Conservation (phyloP, 2,113 vertebrate genomes). For the Piaya cayana region DNA sequence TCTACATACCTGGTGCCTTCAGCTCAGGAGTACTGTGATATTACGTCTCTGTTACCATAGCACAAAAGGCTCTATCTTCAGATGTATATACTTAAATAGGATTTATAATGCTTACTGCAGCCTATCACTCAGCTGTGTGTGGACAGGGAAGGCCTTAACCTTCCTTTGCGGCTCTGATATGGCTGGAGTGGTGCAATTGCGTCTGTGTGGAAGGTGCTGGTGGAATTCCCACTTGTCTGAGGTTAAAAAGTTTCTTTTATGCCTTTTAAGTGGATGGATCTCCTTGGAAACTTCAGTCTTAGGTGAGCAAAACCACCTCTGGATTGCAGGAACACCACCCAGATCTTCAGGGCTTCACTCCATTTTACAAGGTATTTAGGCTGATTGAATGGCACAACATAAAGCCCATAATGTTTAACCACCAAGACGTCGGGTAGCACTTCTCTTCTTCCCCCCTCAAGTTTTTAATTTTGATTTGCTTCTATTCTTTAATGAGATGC, state of each 20-base stretch:
- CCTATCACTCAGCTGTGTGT: background rate
- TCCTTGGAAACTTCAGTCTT: slow-evolving; percentile 12
- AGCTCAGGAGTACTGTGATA: background rate
- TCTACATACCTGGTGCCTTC: background rate
- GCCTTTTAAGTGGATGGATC: background rate
- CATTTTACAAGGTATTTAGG: slow-evolving; percentile 12
- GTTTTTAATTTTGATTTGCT: slow-evolving; percentile 69
- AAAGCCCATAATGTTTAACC: slow-evolving; percentile 30
- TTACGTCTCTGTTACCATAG: background rate
- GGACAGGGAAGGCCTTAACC: background rate
- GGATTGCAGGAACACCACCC: background rate
- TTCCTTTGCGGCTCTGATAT: background rate
- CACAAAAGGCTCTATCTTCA: background rate
- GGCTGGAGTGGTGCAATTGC: accelerated
- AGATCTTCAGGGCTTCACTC: slow-evolving; percentile 28
- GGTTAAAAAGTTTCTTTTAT: background rate
- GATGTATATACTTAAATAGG: background rate
- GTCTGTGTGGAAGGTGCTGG: background rate
- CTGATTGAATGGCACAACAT: slow-evolving; percentile 43
- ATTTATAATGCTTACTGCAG: background rate
- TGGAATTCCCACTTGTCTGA: background rate
- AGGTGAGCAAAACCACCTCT: background rate
- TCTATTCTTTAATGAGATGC: slow-evolving; percentile 62
- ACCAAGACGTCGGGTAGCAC: background rate
- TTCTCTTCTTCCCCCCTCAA: background rate